Percentiles rank a stretch among this genome's conserved stretches.
phyloP scores from a whole-genome alignment of 2,113 vertebrate species.

The Apaloderma vittatum region DNA sequence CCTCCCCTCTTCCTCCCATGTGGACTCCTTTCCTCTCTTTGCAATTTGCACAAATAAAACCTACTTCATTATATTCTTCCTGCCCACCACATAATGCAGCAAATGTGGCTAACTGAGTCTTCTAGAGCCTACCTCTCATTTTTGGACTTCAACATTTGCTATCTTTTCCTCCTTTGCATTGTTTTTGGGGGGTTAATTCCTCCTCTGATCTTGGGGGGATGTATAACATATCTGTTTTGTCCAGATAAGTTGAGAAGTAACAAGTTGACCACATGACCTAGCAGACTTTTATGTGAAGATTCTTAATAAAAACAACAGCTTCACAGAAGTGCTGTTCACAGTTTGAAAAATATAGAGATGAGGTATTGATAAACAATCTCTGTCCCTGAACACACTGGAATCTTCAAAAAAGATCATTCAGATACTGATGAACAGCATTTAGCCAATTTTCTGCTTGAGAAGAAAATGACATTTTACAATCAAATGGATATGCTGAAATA shows the following conservation, averaged over 20 bases:
- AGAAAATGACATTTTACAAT: not conserved
- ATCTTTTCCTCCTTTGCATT: not conserved
- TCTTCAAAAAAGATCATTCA: not conserved
- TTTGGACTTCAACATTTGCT: not conserved
- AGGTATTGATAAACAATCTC: not conserved
- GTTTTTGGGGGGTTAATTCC: not conserved
- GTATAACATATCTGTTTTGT: not conserved
- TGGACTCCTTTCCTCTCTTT: not conserved
- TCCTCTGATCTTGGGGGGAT: not conserved
- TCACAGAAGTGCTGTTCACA: not conserved
- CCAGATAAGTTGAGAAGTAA: not conserved
- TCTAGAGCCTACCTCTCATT: not conserved
- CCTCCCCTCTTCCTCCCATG: not conserved
- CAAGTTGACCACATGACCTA: not conserved
- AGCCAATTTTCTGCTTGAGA: not conserved
- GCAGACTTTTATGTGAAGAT: not conserved
- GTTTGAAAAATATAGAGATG: not conserved
- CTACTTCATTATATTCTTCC: not conserved
- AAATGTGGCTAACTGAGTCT: not conserved
- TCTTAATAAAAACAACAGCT: not conserved
- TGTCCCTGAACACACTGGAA: not conserved
- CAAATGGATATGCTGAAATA: not conserved
- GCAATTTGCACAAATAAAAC: not conserved
- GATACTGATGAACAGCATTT: not conserved
- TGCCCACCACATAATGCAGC: not conserved